Conservation (phyloP, 2,888 invertebrate genomes). For the Hypena proboscidalis region DNA sequence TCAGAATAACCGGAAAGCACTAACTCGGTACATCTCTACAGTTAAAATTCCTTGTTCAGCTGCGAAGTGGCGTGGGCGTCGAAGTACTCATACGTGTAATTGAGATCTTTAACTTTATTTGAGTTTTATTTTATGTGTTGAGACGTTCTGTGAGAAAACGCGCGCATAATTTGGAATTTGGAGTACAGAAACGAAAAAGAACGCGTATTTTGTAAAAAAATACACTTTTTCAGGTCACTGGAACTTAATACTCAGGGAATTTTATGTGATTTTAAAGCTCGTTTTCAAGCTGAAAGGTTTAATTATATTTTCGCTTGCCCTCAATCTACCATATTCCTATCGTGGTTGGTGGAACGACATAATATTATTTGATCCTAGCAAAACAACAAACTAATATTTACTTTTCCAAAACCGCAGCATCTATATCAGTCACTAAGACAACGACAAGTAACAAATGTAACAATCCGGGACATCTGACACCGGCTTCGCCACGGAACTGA, state of each 20-base stretch:
- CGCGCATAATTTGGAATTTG: neutral
- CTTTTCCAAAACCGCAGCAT: too few relatives aligned
- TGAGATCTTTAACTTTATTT: conserved; percentile 18
- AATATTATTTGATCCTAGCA: neutral
- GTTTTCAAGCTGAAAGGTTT: too few relatives aligned
- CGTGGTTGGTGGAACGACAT: neutral
- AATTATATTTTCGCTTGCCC: too few relatives aligned
- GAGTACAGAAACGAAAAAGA: too few relatives aligned
- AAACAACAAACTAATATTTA: too few relatives aligned
- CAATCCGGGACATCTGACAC: conserved; percentile 29
- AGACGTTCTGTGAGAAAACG: conserved; percentile 1
- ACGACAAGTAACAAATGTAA: conserved; percentile 9
- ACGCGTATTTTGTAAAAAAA: too few relatives aligned
- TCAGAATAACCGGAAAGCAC: too few relatives aligned
- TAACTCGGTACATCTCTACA: too few relatives aligned
- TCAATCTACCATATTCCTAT: neutral
- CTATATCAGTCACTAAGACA: too few relatives aligned
- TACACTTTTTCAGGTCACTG: too few relatives aligned
- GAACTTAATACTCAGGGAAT: too few relatives aligned
- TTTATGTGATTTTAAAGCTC: too few relatives aligned
- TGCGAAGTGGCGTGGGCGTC: conserved; percentile 15
- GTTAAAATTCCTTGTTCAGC: conserved; percentile 2
- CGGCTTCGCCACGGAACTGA: conserved; percentile 54
- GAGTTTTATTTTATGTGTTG: conserved; percentile 10
- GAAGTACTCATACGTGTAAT: conserved; percentile 9